These are phyloP conservation scores for Diadophis punctatus DNA, from an alignment of 2,113 vertebrate genomes.

Conservation along the genomic window DNA sequence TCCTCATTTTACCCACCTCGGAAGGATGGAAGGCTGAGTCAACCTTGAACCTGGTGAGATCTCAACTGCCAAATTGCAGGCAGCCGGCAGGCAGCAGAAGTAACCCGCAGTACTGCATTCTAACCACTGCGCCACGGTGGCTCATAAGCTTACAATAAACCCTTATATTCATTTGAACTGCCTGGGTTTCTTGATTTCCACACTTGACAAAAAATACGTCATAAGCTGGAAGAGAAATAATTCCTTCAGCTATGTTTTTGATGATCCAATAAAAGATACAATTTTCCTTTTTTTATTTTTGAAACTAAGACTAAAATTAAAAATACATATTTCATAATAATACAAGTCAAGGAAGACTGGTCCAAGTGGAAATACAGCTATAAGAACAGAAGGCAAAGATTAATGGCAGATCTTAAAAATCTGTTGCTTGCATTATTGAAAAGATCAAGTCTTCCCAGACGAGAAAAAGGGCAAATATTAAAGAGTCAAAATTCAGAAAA, in stretches of 20 bases:
- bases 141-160: neutral
- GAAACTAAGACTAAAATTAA: slow-evolving; percentile 15
- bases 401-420: slow-evolving; percentile 13
- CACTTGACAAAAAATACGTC: neutral
- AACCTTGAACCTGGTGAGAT: too few relatives aligned
- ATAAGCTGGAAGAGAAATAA: neutral
- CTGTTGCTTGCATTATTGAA: neutral
- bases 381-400: slow-evolving; percentile 23
- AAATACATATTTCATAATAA: neutral
- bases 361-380: neutral
- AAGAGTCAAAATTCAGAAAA: neutral
- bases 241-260: neutral
- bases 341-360: neutral
- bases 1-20: too few relatives aligned
- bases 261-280: neutral
- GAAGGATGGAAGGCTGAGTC: too few relatives aligned
- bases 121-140: too few relatives aligned
- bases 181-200: neutral
- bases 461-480: slow-evolving; percentile 9
- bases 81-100: too few relatives aligned
- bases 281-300: neutral
- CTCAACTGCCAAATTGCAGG: too few relatives aligned
- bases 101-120: too few relatives aligned
- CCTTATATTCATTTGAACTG: neutral
- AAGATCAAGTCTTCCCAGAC: neutral